These are phyloP conservation scores for Origma solitaria DNA, from an alignment of 2,113 vertebrate genomes.

Conservation along the genomic window DNA sequence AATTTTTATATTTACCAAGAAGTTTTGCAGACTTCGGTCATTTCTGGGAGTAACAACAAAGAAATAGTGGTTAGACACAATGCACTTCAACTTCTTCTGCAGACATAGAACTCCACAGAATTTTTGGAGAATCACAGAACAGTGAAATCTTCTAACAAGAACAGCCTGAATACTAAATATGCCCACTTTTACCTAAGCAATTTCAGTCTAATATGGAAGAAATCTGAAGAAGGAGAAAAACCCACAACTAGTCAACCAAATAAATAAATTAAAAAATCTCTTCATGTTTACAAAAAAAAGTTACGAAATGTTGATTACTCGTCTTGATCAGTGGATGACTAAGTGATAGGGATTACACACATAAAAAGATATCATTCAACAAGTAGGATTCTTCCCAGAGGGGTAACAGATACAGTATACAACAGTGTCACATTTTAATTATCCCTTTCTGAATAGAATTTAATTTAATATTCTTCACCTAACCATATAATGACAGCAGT, in stretches of 20 bases:
- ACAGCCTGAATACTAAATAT: background rate
- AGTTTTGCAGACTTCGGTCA: background rate
- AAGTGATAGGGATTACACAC: background rate
- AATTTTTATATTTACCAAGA: background rate
- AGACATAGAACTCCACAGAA: background rate
- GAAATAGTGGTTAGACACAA: background rate
- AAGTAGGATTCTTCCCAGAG: background rate
- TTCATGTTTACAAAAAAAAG: accelerated
- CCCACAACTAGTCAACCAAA: accelerated
- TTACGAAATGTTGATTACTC: background rate
- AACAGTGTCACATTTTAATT: background rate
- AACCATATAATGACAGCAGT: background rate
- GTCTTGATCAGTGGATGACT: background rate
- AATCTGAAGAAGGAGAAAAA: background rate
- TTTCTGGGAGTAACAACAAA: background rate
- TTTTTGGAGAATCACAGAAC: background rate
- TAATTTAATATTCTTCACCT: background rate
- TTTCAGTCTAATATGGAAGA: background rate
- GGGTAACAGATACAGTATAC: background rate
- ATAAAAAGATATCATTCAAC: background rate
- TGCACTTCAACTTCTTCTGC: background rate
- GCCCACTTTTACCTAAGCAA: background rate
- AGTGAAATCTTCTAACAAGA: background rate
- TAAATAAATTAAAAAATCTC: background rate
- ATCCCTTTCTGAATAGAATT: background rate